phyloP scores from a whole-genome alignment of 2,888 invertebrate genomes.

The Ceraclea dissimilis region DNA sequence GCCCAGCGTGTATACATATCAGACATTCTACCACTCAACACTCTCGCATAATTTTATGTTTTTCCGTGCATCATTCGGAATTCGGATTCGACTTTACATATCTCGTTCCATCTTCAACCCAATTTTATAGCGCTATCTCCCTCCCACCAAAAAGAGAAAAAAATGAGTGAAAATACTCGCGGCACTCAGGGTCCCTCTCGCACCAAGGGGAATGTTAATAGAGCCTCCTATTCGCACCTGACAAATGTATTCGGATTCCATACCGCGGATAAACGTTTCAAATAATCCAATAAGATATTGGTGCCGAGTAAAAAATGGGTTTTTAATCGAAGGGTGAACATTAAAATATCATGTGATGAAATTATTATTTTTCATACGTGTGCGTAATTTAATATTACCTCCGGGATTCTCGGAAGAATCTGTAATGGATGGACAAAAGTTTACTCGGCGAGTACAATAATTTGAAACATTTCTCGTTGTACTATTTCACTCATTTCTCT shows the following conservation, averaged over 20 bases:
- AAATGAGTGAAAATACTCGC: slow-evolving; percentile 21
- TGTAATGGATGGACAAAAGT: no score
- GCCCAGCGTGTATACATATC: not conserved
- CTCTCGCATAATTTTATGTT: slow-evolving; percentile 25
- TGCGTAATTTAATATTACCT: no score
- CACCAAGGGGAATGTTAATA: slow-evolving; percentile 20
- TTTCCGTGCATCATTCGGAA: slow-evolving; percentile 25
- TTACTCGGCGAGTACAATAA: no score
- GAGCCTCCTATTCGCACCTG: slow-evolving; percentile 25
- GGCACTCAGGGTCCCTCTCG: slow-evolving; percentile 19
- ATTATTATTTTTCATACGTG: not conserved
- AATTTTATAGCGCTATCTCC: slow-evolving; percentile 4
- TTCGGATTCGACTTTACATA: slow-evolving; percentile 23
- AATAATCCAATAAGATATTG: slow-evolving; percentile 5
- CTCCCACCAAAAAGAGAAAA: slow-evolving; percentile 19
- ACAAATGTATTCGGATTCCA: slow-evolving; percentile 25
- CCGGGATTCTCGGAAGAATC: no score
- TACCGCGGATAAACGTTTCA: slow-evolving; percentile 8
- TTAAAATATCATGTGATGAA: not conserved
- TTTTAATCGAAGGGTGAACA: slow-evolving; percentile 1
- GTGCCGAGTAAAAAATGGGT: slow-evolving; percentile 4
- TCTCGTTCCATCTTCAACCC: slow-evolving; percentile 15
- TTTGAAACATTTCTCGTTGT: no score
- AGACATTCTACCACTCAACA: not conserved
- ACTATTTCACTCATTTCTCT: no score